Conservation (phyloP, 2,113 vertebrate genomes). For the Tursiops truncatus region DNA sequence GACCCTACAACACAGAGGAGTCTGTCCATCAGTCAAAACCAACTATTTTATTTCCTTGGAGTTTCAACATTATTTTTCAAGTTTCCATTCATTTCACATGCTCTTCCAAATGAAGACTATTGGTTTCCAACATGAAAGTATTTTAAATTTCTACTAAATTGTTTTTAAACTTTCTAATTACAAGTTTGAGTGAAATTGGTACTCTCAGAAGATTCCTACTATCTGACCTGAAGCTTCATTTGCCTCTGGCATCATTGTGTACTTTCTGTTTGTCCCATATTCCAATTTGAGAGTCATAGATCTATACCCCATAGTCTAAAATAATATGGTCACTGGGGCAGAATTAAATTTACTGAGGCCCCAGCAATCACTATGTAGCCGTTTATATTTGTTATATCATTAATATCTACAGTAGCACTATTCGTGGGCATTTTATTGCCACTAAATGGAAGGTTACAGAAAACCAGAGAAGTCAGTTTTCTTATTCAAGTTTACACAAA, state of each 20-base stretch:
- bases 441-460: neutral
- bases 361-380: neutral
- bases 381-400: neutral
- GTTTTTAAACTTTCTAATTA: neutral
- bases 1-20: neutral
- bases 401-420: neutral
- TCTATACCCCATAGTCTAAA: neutral
- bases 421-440: neutral
- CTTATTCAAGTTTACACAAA: neutral
- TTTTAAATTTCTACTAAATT: neutral
- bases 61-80: neutral
- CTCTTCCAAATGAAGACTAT: neutral
- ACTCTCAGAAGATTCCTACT: neutral
- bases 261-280: neutral
- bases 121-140: neutral
- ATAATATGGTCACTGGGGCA: neutral
- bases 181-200: neutral
- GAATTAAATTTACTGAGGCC: neutral
- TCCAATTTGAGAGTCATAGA: neutral
- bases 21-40: neutral
- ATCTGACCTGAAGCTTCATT: neutral
- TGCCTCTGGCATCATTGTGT: fast-evolving
- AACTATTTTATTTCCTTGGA: neutral
- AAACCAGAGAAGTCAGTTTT: neutral
- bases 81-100: neutral